A percentile compares a stretch with the other conserved stretches of the same genome.
Conservation (phyloP, 1,140 invertebrate genomes). For the Heliconius melpomene region DNA sequence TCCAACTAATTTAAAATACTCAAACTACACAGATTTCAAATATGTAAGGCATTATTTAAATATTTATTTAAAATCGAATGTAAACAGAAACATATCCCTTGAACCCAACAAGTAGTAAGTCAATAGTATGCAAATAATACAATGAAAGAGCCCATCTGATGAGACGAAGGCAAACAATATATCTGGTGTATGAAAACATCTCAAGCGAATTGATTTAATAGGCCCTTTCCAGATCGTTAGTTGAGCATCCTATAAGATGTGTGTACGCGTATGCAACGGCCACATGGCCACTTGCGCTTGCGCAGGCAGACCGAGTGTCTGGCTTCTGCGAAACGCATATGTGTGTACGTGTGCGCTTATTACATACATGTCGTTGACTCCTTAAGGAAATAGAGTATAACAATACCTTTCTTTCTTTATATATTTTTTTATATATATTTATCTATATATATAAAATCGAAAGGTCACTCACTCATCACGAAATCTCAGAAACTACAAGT, state of each 20-base stretch:
- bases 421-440: not conserved
- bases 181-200: constrained; percentile 15
- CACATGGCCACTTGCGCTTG: constrained; percentile 56
- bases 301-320: constrained; percentile 70
- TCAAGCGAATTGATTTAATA: constrained; percentile 22
- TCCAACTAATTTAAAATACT: not conserved
- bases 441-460: no score
- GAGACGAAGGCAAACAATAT: constrained; percentile 7
- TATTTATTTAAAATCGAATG: not conserved
- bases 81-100: not conserved
- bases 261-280: constrained; percentile 32
- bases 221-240: constrained; percentile 22
- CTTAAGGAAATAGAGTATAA: constrained; percentile 32
- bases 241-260: constrained; percentile 19
- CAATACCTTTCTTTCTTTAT: not conserved
- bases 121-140: constrained; percentile 41
- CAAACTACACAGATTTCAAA: no score
- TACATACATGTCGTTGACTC: constrained; percentile 38
- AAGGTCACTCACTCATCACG: no score
- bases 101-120: constrained; percentile 13
- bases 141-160: constrained; percentile 21
- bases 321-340: constrained; percentile 50
- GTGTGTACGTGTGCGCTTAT: constrained; percentile 29
- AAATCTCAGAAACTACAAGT: no score
- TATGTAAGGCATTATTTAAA: not conserved